Percentiles rank a stretch among this genome's conserved stretches.
Conservation (phyloP, 2,888 invertebrate genomes). For the Tipula confusa region DNA sequence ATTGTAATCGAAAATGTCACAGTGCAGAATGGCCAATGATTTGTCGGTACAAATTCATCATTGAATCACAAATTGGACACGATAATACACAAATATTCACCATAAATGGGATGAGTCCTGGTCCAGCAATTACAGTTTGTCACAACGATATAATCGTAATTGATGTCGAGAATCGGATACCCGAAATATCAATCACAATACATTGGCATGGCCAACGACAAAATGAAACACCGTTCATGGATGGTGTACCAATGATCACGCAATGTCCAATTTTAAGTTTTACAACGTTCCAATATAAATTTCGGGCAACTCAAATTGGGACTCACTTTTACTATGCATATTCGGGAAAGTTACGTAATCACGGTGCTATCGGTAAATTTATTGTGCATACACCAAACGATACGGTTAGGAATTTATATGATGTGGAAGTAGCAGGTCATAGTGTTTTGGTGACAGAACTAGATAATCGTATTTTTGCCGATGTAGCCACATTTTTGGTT, state of each 20-base stretch:
- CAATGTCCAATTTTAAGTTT: constrained; percentile 72
- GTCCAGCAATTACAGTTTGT: constrained; percentile 62
- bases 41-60: background rate
- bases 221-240: constrained; percentile 68
- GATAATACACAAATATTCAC: background rate
- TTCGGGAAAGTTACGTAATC: constrained; percentile 62
- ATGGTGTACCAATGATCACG: constrained; percentile 71
- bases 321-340: constrained; percentile 74
- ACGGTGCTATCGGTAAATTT: constrained; percentile 67
- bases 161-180: constrained; percentile 68
- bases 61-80: background rate
- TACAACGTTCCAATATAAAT: constrained; percentile 71
- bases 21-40: background rate
- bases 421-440: constrained; percentile 65
- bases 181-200: constrained; percentile 65
- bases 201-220: constrained; percentile 78
- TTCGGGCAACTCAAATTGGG: constrained; percentile 65
- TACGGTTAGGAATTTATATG: constrained; percentile 54
- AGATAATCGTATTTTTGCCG: constrained; percentile 40
- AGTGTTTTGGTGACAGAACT: constrained; percentile 67
- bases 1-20: background rate
- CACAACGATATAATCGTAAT: constrained; percentile 72
- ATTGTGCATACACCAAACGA: constrained; percentile 63
- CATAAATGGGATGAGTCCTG: constrained; percentile 54
- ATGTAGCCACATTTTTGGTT: background rate